A percentile compares a stretch with the other conserved stretches of the same genome.
Evolutionary conservation across 2,113 vertebrate genomes (phyloP).

Genomic region (Eira barbara): DNA sequence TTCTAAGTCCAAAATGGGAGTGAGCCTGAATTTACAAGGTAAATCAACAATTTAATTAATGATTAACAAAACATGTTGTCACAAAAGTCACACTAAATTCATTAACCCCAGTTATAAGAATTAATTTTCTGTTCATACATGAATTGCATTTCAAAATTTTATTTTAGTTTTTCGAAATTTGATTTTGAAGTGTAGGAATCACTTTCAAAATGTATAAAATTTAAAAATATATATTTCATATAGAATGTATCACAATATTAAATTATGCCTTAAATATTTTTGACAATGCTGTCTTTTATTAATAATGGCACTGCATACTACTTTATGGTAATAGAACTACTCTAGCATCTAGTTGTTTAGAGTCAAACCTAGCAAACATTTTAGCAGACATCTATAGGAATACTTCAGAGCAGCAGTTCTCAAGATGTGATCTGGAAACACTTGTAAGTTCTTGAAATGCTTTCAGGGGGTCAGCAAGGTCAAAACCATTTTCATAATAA

Average conservation of each 20-base stretch:
- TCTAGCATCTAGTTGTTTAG: background rate
- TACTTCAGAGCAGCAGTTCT: background rate
- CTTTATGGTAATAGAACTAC: background rate
- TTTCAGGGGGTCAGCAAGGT: background rate
- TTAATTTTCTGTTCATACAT: background rate
- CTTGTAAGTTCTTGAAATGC: background rate
- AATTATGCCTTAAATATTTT: constrained; percentile 32
- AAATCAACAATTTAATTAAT: background rate
- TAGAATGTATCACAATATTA: constrained; percentile 11
- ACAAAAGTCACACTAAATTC: constrained; percentile 23
- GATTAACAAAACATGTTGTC: background rate
- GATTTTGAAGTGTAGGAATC: constrained; percentile 10
- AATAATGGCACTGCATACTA: background rate
- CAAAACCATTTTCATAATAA: constrained; percentile 34
- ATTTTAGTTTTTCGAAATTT: constrained; percentile 27
- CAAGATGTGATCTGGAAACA: background rate
- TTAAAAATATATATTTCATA: background rate
- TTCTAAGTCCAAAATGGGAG: background rate
- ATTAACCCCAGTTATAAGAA: background rate
- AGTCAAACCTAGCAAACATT: background rate
- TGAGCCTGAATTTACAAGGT: background rate
- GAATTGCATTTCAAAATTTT: background rate
- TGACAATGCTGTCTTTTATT: background rate
- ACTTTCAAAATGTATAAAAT: constrained; percentile 25
- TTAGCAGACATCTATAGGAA: background rate